Conservation (phyloP, 2,797 vertebrate species). For the Gila robusta region DNA sequence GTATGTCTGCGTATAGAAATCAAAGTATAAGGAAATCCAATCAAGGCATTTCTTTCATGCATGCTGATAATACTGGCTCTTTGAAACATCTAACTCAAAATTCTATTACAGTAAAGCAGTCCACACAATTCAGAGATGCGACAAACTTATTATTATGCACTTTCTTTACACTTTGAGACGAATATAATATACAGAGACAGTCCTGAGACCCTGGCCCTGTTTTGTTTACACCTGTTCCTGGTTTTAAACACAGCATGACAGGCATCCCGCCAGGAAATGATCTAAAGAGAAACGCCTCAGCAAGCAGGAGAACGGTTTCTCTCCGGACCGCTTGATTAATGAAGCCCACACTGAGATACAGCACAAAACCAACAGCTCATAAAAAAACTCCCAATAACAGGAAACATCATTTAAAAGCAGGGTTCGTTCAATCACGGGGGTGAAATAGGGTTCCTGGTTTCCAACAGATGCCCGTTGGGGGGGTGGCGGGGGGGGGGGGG, state of each 20-base stretch:
- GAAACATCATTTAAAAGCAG: slow-evolving; percentile 35
- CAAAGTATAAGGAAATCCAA: neutral
- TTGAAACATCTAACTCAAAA: slow-evolving; percentile 10
- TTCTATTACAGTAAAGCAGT: neutral
- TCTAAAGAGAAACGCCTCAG: slow-evolving; percentile 59
- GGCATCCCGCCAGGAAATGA: slow-evolving; percentile 59
- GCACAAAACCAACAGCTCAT: slow-evolving; percentile 19
- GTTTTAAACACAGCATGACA: slow-evolving; percentile 51
- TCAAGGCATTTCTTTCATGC: neutral
- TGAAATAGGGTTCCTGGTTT: slow-evolving; percentile 34
- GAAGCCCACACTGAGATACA: slow-evolving; percentile 35
- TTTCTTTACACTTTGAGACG: neutral
- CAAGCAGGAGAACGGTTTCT: slow-evolving; percentile 57
- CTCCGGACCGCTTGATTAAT: slow-evolving; percentile 51
- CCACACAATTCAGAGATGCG: neutral
- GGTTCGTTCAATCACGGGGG: neutral
- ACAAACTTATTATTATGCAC: slow-evolving; percentile 2
- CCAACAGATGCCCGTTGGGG: slow-evolving; percentile 24
- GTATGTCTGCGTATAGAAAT: neutral
- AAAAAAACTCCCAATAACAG: slow-evolving; percentile 24
- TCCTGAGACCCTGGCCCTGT: slow-evolving; percentile 43
- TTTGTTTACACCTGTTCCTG: slow-evolving; percentile 60
- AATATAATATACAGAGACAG: neutral
- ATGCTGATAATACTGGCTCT: neutral
- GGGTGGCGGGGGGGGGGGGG: too few species aligned